Evolutionary conservation across 1,140 invertebrate species (phyloP).

Genomic region (Drosophila malerkotliana): DNA sequence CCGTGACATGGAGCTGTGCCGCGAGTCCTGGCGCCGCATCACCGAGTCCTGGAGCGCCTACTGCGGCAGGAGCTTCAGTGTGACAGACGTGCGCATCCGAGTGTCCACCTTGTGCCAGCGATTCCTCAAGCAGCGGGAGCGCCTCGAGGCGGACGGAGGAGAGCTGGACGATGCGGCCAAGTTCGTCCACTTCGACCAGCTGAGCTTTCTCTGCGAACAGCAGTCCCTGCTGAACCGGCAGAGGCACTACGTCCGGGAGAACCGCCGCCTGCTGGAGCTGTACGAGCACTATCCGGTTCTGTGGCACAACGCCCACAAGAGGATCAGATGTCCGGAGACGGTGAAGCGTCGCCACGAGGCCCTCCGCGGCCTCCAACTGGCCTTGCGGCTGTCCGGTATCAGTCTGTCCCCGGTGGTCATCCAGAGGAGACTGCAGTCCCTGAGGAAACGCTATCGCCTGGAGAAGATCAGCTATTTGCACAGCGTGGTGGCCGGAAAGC

Average conservation of each 20-base stretch:
- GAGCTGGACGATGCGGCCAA: conserved; percentile 57
- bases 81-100: conserved; percentile 65
- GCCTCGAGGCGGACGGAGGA: conserved; percentile 59
- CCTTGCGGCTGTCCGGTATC: conserved; percentile 43
- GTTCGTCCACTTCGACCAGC: conserved; percentile 65
- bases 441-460: conserved; percentile 68
- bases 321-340: conserved; percentile 30
- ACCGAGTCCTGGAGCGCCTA: conserved; percentile 56
- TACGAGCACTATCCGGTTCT: conserved; percentile 74
- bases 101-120: conserved; percentile 70
- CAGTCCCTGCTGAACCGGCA: conserved; percentile 63
- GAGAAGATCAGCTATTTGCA: conserved; percentile 75
- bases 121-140: conserved; percentile 68
- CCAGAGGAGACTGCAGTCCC: conserved; percentile 59
- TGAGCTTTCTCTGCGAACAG: conserved; percentile 63
- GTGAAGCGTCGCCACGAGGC: conserved; percentile 35
- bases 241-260: conserved; percentile 56
- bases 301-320: conserved; percentile 70
- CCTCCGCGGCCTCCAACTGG: conserved; percentile 46
- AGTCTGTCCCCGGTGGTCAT: conserved; percentile 58
- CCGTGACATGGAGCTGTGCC: conserved; percentile 50
- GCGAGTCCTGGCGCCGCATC: conserved; percentile 63
- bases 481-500: conserved; percentile 62
- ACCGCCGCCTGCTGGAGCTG: conserved; percentile 66
- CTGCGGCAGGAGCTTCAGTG: conserved; percentile 57